Conservation (phyloP, 53 echinoderm and acorn worm species). For the Holothuria leucospilota region DNA sequence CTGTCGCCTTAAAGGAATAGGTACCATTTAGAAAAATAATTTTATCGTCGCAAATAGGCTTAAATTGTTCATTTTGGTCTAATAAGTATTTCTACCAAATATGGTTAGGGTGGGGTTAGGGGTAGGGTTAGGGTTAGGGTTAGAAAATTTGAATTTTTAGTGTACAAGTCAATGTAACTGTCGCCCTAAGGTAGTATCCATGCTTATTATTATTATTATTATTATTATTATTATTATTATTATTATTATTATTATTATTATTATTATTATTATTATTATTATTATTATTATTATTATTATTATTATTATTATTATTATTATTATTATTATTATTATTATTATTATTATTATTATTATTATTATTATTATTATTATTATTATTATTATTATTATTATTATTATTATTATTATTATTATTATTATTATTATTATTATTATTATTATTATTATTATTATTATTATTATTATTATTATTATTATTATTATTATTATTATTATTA, state of each 20-base stretch:
- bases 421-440: not conserved
- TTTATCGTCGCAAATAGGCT: too few species aligned
- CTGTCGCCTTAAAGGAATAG: too few species aligned
- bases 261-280: not conserved
- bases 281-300: not conserved
- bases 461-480: conserved; percentile 25
- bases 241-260: too few species aligned
- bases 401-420: not conserved
- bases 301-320: not conserved
- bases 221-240: not conserved
- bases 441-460: not conserved
- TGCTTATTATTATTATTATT: not conserved
- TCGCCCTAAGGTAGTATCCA: too few species aligned
- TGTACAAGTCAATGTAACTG: too few species aligned
- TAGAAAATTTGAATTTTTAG: too few species aligned
- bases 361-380: not conserved
- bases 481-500: conserved; percentile 26
- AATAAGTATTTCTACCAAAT: too few species aligned
- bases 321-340: not conserved
- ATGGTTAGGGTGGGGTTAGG: too few species aligned
- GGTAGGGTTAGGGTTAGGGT: too few species aligned
- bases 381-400: not conserved
- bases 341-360: not conserved
- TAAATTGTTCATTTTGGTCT: too few species aligned
- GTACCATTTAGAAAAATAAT: too few species aligned